Base-by-base conservation (phyloP, 2,888 invertebrate genomes). In the Baccha elongata region DNA sequence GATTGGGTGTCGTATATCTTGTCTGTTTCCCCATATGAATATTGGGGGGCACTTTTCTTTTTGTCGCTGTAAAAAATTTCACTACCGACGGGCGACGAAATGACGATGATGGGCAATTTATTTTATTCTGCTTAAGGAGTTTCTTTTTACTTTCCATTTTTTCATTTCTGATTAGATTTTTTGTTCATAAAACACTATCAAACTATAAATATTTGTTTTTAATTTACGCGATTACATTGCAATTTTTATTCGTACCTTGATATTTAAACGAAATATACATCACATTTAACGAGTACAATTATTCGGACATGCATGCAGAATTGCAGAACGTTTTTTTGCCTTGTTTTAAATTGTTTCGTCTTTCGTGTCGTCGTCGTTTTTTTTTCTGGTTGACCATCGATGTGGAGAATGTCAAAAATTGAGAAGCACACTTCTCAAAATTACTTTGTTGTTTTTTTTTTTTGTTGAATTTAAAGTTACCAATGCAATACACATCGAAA, bases 371-470 rank as follows among this genome's bases (percentile, higher is more conserved):
- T 44, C 53, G 40, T 69, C 42, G 29, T 42, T 35, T 46, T 60
- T 19, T 71, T 53, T 37, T 78, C 46, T 35, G 46, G 8, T 67
- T 73, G 83, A 72, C 78, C 83, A 67, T 23, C 44, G 44, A 62
- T 13, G n/a, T 44, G 17, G 29, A 23, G n/a, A 46, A 44, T 62
- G 62, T 44, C 62, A 62, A 62, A 44, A 46, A 37, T n/a, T 42
- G 29, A 58, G 35, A 8, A 94, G 94, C 93, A 4, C 19, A 53
- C 53, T 53, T 53, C 53, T 53, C 19, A 35, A 53, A n/a, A n/a
- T n/a, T n/a, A n/a, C n/a, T n/a, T n/a, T n/a, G n/a, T n/a, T n/a
- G n/a, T n/a, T n/a, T n/a, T n/a, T n/a, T n/a, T n/a, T n/a, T n/a
- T n/a, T n/a, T n/a, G n/a, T n/a, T n/a, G n/a, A n/a, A n/a, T n/a